phyloP scores from a whole-genome alignment of 2,888 invertebrate species.

The Lycocerus yunnanus region DNA sequence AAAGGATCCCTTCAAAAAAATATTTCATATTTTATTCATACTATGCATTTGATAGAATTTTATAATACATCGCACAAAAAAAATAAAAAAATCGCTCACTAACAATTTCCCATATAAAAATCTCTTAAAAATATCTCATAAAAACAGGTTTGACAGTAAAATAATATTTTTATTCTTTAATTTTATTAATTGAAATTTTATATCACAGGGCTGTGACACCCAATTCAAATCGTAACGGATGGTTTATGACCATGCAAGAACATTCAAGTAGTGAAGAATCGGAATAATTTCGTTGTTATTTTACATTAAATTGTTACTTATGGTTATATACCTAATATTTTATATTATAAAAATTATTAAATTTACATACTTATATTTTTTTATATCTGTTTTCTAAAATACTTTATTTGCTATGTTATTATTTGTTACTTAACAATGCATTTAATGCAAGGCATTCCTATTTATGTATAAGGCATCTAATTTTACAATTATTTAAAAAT shows the following conservation, averaged over 20 bases:
- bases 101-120: too few species aligned
- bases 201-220: conserved; percentile 37
- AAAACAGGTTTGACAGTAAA: too few species aligned
- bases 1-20: too few species aligned
- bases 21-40: too few species aligned
- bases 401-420: not conserved
- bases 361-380: not conserved
- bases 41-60: too few species aligned
- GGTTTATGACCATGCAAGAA: conserved; percentile 61
- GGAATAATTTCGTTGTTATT: conserved; percentile 30
- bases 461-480: not conserved
- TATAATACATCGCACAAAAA: too few species aligned
- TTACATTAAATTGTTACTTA: not conserved
- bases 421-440: not conserved
- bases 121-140: too few species aligned
- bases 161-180: not conserved
- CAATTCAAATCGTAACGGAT: conserved; percentile 56
- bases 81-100: too few species aligned
- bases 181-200: not conserved
- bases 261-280: conserved; percentile 54
- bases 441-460: not conserved
- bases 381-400: not conserved
- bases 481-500: not conserved
- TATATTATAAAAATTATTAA: not conserved
- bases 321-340: not conserved